phyloP scores from a whole-genome alignment of 2,797 vertebrate species.

The Lagodon rhomboides region DNA sequence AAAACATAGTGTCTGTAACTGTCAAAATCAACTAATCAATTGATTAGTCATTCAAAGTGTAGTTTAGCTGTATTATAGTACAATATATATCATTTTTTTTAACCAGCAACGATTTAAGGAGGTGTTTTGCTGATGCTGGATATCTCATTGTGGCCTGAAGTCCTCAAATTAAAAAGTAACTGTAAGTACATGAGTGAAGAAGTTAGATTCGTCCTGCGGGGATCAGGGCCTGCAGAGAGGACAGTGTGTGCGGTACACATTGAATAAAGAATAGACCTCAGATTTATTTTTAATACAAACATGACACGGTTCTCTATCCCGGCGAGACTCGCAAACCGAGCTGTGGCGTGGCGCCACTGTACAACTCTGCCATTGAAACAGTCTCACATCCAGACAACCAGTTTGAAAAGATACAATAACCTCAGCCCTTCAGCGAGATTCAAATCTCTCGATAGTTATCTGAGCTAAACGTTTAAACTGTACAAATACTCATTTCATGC shows the following conservation, averaged over 20 bases:
- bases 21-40: too few species aligned
- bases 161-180: slow-evolving; percentile 1
- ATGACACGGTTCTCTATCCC: slow-evolving; percentile 17
- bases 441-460: not conserved
- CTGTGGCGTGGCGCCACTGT: not conserved
- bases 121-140: not conserved
- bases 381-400: not conserved
- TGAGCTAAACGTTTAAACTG: not conserved
- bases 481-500: not conserved
- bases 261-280: slow-evolving; percentile 45
- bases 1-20: too few species aligned
- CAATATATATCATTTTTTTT: not conserved
- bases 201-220: slow-evolving; percentile 7
- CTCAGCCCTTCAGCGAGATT: not conserved
- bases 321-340: not conserved
- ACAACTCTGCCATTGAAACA: not conserved
- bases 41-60: not conserved
- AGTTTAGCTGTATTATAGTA: not conserved
- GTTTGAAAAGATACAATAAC: not conserved
- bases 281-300: slow-evolving; percentile 52
- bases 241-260: slow-evolving; percentile 35
- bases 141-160: not conserved
- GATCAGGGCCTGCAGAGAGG: slow-evolving; percentile 16
- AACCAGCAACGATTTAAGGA: not conserved
- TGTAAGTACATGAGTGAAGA: not conserved